These are phyloP conservation scores for Anastrepha obliqua DNA, from an alignment of 1,140 invertebrate species.

Conservation along the genomic window DNA sequence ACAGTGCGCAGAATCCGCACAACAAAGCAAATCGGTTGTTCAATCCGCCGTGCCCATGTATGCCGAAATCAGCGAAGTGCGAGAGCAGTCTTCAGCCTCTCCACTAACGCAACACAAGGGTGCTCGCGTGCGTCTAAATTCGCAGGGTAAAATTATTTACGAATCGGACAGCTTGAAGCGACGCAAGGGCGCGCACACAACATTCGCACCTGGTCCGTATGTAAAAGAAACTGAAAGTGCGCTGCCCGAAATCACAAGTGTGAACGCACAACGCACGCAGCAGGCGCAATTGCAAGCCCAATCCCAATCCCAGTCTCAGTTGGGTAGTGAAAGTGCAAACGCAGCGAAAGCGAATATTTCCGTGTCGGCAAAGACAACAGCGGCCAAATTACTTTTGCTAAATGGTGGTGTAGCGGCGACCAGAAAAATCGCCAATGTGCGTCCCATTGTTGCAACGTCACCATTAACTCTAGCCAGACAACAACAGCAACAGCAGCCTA, in stretches of 20 bases:
- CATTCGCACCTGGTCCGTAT: constrained; percentile 88
- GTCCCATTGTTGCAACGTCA: constrained; percentile 67
- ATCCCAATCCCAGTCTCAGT: constrained; percentile 17
- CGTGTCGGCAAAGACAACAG: constrained; percentile 44
- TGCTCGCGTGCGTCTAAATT: constrained; percentile 88
- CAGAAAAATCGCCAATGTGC: constrained; percentile 72
- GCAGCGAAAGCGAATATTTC: constrained; percentile 30
- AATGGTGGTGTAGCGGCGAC: constrained; percentile 63
- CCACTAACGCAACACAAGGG: constrained; percentile 76
- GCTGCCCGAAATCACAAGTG: constrained; percentile 55
- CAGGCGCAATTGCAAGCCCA: constrained; percentile 21
- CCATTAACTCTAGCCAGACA: constrained; percentile 58
- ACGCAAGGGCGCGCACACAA: constrained; percentile 87
- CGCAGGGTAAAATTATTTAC: constrained; percentile 92
- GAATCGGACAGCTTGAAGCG: constrained; percentile 90
- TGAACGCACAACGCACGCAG: constrained; percentile 15
- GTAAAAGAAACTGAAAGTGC: constrained; percentile 79
- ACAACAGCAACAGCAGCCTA: constrained; percentile 51
- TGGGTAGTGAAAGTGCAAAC: constrained; percentile 66
- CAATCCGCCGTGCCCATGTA: constrained; percentile 67
- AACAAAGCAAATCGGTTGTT: constrained; percentile 51
- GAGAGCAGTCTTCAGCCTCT: constrained; percentile 66
- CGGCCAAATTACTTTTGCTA: constrained; percentile 66
- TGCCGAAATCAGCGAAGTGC: constrained; percentile 71
- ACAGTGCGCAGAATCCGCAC: constrained; percentile 63